Base-by-base conservation (phyloP, 2,888 invertebrate genomes). In the Euproctis similis region DNA sequence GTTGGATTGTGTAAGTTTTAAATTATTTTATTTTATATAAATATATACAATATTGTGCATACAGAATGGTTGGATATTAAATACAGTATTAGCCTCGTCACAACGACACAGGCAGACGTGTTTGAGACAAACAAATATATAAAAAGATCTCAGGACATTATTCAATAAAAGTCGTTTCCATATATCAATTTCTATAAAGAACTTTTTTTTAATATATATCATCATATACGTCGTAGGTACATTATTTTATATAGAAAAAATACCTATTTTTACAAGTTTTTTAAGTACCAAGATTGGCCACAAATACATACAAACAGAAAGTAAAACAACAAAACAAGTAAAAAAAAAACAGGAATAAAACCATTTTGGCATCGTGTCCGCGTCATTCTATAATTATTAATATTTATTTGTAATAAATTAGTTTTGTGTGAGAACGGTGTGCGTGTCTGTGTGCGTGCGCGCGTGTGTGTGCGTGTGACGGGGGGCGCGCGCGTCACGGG, bases 281-380 rank as follows among this genome's bases (percentile, higher is more conserved):
- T n/a, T 81, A 81, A 81, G 82, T 82, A 84, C 82, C 82, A 73
- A 81, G 74, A 58, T 81, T 77, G 82, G 82, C 80, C 81, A 84
- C 80, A 75, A 75, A 80, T 80, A 81, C 77, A 77, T 75, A 78
- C 74, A 77, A 81, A 80, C 76, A 72, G 72, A 78, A 59, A 28
- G 10, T 10, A 73, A 78, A 78, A 76, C n/a, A n/a, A n/a, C n/a
- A 70, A 81, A 82, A 76, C 80, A 78, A 82, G 81, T 75, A 78
- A 81, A 73, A 72, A 76, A 80, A 74, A 80, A 80, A 81, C 78
- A 78, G 80, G 81, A 78, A 80, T 80, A 74, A 76, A 80, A 82
- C 80, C 81, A 81, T 81, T 82, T 82, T 82, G 82, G 82, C 82
- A 81, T 81, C 80, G 80, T 73, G 77, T 80, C 76, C 77, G 77